Conservation (phyloP, 2,113 vertebrate species). For the Tychaedon coryphoeus region DNA sequence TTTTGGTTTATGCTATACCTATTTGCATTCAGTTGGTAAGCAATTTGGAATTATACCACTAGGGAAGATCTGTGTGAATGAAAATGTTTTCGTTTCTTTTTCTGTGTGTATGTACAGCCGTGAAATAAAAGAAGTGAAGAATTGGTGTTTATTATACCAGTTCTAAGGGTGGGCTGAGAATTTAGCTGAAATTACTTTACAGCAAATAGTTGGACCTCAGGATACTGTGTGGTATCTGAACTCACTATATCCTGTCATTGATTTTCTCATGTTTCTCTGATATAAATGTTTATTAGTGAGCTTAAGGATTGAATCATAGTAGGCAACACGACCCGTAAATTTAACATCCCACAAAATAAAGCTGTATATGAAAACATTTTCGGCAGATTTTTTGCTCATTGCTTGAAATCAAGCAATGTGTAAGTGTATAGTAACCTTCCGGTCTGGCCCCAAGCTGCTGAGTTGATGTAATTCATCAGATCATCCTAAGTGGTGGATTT, state of each 20-base stretch:
- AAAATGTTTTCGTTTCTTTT: background rate
- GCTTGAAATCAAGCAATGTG: background rate
- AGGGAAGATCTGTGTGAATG: background rate
- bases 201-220: background rate
- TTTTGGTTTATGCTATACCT: background rate
- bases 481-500: background rate
- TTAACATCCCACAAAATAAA: background rate
- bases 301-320: background rate
- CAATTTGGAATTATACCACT: background rate
- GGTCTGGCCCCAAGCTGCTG: background rate
- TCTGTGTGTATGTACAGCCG: background rate
- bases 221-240: rapidly evolving
- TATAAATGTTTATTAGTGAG: background rate
- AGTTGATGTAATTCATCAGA: background rate
- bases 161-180: background rate
- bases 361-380: background rate
- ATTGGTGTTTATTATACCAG: background rate
- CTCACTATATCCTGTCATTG: background rate
- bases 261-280: background rate
- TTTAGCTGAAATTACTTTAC: background rate
- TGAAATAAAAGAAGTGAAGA: background rate
- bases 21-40: background rate
- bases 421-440: background rate
- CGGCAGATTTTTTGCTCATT: background rate
- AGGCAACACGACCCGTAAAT: background rate